Evolutionary conservation across 2,888 invertebrate genomes (phyloP), one percentile per base, ranked within the genome.

Genomic region (Diloba caeruleocephala): DNA sequence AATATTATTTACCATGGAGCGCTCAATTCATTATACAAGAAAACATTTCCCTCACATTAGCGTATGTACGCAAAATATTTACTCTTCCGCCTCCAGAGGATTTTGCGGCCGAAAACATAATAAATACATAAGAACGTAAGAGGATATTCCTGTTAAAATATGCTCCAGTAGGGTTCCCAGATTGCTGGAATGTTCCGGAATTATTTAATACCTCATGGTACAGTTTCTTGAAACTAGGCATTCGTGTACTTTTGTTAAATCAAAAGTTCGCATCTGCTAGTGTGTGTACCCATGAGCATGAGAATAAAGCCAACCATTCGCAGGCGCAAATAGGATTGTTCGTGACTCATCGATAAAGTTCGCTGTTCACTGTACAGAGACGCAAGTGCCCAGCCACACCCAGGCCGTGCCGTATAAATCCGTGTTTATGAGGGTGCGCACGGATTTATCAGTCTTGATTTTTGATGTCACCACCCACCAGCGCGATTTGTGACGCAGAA

Each of bases 91-190:
- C 17, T 59, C 46, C 46, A n/a, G 29, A 34, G 59, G 65, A 70
- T 48, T 72, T 70, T 60, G 46, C 28, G 52, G 15, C 46, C 44
- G 13, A 54, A 68, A 63, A 72, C 54, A 64, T 62, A 50, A 55
- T 54, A 50, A 48, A 60, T 67, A 66, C 34, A 7, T 67, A 65
- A 58, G 36, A 37, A 44, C 36, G 42, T 55, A 72, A 59, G 51
- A 51, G 56, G 58, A 68, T 72, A 54, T 50, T 52, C 38, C 46
- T 45, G 49, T 63, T 55, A 63, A 69, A 67, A 63, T 57, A 57
- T 70, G 56, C 53, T 61, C 14, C 29, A 48, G 43, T 71, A 53
- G 52, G 71, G 44, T 39, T 33, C 21, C 14, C 58, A 43, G 39
- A 52, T 54, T 57, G 42, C 36, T 21, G 32, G 41, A 32, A 67